Evolutionary conservation across 1,140 invertebrate species (phyloP), one percentile per base, ranked within the genome.

Genomic region (Bombus terrestris): DNA sequence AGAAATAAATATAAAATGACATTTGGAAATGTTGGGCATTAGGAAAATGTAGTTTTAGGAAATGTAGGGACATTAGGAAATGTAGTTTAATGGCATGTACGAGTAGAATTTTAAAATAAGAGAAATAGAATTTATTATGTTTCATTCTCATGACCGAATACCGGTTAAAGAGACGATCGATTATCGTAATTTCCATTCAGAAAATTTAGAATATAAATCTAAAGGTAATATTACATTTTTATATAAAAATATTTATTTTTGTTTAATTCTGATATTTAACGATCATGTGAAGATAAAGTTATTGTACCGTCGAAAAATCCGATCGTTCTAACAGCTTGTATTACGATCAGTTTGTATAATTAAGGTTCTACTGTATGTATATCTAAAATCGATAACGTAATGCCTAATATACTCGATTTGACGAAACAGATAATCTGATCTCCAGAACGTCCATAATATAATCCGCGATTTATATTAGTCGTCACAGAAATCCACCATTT

Each of bases 381-480:
- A 53, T 53, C 5, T 12, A 28, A 59, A 62, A 62, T 62, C 59
- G 10, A 59, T 59, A 59, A 59, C 25, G 57, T 47, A 28, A 59
- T 28, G 1, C 3, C 57, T 28, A 28, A 59, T 12, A 28, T 59
- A 28, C 9, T 6, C 13, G 5, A 66, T 10, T 66, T 32, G n/a
- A 2, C 12, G n/a, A 66, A 32, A 35, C 35, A 37, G 6, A 37
- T 1, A 35, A 9, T 10, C 66, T 6, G 68, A 39, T 69, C 25
- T 69, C 22, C 3, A 5, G n/a, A n/a, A 75, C 15, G 64, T 35
- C 9, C 10, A 43, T 12, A 22, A 69, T 6, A 79, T 72, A 79
- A 72, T 41, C 28, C 32, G 25, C 25, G 47, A 72, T 59, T 71
- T 80, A 39, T 79, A 80, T 85, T 80, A 76, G 75, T 43, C 47